Conservation (phyloP, 2,888 invertebrate species). For the Rhopalosiphum nymphaeae region DNA sequence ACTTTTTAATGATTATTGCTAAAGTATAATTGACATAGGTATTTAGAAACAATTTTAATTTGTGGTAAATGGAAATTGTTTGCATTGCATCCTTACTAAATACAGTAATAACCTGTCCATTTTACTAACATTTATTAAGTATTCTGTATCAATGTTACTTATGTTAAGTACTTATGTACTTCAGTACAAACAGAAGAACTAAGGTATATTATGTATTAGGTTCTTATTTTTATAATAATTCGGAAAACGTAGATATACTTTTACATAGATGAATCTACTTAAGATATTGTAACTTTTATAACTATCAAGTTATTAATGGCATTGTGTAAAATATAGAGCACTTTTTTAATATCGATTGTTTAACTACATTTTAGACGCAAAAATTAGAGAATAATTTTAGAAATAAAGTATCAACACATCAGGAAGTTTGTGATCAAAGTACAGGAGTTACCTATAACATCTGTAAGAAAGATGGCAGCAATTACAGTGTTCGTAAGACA, state of each 20-base stretch:
- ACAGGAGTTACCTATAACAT: neutral
- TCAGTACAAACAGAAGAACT: neutral
- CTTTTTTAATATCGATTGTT: neutral
- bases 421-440: neutral
- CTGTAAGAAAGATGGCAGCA: constrained; percentile 1
- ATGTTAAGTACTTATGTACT: neutral
- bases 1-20: no score
- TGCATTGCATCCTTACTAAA: neutral
- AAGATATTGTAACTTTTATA: neutral
- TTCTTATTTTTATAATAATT: neutral
- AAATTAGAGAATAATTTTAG: neutral
- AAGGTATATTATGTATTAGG: neutral
- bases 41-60: no score
- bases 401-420: neutral
- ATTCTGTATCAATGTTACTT: neutral
- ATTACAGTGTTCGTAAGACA: constrained; percentile 36
- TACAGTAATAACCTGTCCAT: neutral
- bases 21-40: no score
- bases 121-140: neutral
- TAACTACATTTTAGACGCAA: neutral
- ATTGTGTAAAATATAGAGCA: neutral
- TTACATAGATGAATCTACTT: neutral
- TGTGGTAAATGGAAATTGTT: neutral
- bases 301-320: neutral
- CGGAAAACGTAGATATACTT: neutral